phyloP scores from a whole-genome alignment of 2,888 invertebrate genomes.

The Agrochola macilenta region DNA sequence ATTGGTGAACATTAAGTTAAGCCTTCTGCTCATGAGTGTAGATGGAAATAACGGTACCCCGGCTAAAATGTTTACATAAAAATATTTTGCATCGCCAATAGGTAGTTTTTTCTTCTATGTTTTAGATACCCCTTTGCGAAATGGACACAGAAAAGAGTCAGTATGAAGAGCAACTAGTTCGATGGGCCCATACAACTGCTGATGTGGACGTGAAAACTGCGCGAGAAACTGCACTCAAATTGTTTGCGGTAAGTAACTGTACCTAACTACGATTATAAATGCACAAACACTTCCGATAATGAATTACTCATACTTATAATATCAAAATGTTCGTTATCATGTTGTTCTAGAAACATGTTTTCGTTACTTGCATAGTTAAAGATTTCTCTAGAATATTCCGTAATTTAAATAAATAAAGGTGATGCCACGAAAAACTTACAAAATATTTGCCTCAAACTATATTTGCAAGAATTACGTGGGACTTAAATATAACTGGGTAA shows the following conservation, averaged over 20 bases:
- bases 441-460: no score
- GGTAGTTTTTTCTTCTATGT: constrained; percentile 8
- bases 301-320: constrained; percentile 1
- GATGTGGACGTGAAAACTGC: constrained; percentile 92
- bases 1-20: background rate
- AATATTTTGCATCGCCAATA: no score
- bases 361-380: constrained; percentile 12
- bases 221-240: constrained; percentile 95
- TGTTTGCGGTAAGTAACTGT: constrained; percentile 94
- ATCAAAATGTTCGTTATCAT: constrained; percentile 20
- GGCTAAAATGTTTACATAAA: no score
- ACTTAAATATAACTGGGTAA: no score
- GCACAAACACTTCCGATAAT: constrained; percentile 38
- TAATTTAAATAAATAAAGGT: constrained; percentile 10
- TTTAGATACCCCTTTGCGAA: constrained; percentile 94
- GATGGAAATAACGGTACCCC: background rate
- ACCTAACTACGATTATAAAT: constrained; percentile 4
- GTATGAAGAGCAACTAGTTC: constrained; percentile 94
- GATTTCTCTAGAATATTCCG: constrained; percentile 5
- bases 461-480: no score
- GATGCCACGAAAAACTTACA: background rate
- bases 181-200: constrained; percentile 91
- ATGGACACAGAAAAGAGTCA: constrained; percentile 94
- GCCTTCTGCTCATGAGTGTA: background rate
- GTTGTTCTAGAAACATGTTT: constrained; percentile 47